These are phyloP conservation scores for Lasioglossum oenotherae DNA, from an alignment of 2,888 invertebrate species.

Conservation along the genomic window DNA sequence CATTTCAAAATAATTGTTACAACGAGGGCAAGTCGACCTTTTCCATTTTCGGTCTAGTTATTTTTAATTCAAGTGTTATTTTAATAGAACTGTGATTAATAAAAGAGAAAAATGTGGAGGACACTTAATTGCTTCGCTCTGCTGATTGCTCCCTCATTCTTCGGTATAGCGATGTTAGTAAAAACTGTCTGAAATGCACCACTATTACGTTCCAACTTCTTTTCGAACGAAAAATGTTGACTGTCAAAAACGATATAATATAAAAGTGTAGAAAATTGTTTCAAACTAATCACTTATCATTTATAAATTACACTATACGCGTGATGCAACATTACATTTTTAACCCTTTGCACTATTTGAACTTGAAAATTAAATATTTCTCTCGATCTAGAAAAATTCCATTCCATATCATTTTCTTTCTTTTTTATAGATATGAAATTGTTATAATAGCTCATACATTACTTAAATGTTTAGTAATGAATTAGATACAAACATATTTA, in stretches of 20 bases:
- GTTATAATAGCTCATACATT: too few species aligned
- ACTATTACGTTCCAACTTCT: neutral
- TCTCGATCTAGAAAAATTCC: too few species aligned
- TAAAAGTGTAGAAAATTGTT: neutral
- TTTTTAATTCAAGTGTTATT: neutral
- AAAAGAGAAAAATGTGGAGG: neutral
- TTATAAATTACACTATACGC: too few species aligned
- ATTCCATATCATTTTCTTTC: too few species aligned
- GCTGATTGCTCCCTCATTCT: neutral
- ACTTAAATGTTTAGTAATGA: too few species aligned
- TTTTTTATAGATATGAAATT: too few species aligned
- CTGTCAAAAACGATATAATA: neutral
- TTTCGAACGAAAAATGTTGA: neutral
- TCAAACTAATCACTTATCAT: neutral
- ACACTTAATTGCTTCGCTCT: neutral
- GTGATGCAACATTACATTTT: neutral
- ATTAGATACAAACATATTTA: too few species aligned
- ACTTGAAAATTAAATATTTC: too few species aligned
- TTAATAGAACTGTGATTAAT: conserved; percentile 1
- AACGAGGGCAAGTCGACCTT: neutral
- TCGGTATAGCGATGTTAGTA: neutral
- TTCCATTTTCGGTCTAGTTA: neutral
- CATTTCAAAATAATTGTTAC: neutral
- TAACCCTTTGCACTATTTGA: too few species aligned
- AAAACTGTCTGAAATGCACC: neutral